Conservation (phyloP, 1,140 invertebrate species). For the Pectinophora gossypiella region DNA sequence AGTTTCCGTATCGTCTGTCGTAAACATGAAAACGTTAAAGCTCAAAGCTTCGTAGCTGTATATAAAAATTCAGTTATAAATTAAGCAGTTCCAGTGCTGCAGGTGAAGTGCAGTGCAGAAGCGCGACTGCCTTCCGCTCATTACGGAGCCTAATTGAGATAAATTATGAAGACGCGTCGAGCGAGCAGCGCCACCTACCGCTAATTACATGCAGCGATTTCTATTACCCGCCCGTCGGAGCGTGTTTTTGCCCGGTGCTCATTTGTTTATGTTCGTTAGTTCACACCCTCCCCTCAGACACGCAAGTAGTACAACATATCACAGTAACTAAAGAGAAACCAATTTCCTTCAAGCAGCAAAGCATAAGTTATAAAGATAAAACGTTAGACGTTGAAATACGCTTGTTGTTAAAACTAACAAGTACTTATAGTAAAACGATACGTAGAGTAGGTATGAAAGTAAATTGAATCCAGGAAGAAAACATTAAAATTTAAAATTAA, state of each 20-base stretch:
- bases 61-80: background rate
- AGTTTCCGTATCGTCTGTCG: no score
- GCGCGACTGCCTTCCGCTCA: slow-evolving; percentile 52
- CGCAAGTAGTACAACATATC: background rate
- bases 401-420: no score
- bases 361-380: no score
- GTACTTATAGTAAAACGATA: no score
- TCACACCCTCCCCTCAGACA: background rate
- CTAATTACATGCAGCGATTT: slow-evolving; percentile 64
- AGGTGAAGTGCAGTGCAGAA: background rate
- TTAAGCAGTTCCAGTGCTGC: background rate
- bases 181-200: slow-evolving; percentile 41
- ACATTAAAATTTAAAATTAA: no score
- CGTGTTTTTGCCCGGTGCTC: slow-evolving; percentile 17
- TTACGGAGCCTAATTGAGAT: slow-evolving; percentile 68
- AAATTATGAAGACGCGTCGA: slow-evolving; percentile 63
- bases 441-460: no score
- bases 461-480: no score
- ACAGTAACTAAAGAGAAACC: no score
- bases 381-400: no score
- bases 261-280: slow-evolving; percentile 1
- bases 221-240: slow-evolving; percentile 39
- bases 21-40: no score
- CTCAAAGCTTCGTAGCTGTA: no score
- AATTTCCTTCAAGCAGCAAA: no score